Conservation (phyloP, 2,797 vertebrate genomes). For the Craterocephalus amniculus region DNA sequence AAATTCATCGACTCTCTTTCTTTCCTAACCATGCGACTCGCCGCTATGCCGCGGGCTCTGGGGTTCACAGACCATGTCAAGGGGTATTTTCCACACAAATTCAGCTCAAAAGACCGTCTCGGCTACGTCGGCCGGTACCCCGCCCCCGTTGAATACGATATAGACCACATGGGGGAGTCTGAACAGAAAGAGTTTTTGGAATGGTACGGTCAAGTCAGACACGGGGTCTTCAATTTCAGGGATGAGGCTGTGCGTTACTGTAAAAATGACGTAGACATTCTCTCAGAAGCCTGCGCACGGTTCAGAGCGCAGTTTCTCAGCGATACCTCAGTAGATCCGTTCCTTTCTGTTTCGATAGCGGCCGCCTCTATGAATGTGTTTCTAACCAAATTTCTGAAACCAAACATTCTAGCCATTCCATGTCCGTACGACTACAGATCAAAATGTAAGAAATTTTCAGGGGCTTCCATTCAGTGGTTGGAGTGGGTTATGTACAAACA, state of each 20-base stretch:
- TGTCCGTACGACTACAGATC: background rate
- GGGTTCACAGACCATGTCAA: background rate
- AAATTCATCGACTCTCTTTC: background rate
- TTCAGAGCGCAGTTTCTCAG: no score
- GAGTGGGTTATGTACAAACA: background rate
- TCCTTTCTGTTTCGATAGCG: no score
- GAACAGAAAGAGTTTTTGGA: background rate
- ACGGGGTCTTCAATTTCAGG: background rate
- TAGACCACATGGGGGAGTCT: background rate
- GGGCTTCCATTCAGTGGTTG: background rate
- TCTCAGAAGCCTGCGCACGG: background rate
- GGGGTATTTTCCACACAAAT: background rate
- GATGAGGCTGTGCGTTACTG: background rate
- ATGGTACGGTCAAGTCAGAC: background rate
- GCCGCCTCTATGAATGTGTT: background rate
- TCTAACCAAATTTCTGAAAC: accelerated
- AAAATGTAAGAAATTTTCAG: background rate
- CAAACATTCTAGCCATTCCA: background rate
- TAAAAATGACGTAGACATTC: background rate
- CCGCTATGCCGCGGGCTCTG: background rate
- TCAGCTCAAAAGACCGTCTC: background rate
- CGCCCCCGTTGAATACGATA: background rate
- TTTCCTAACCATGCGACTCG: background rate
- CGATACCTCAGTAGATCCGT: no score
- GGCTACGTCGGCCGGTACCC: background rate